Conservation (phyloP, 2,888 invertebrate genomes). For the Drosophila kuntzei region DNA sequence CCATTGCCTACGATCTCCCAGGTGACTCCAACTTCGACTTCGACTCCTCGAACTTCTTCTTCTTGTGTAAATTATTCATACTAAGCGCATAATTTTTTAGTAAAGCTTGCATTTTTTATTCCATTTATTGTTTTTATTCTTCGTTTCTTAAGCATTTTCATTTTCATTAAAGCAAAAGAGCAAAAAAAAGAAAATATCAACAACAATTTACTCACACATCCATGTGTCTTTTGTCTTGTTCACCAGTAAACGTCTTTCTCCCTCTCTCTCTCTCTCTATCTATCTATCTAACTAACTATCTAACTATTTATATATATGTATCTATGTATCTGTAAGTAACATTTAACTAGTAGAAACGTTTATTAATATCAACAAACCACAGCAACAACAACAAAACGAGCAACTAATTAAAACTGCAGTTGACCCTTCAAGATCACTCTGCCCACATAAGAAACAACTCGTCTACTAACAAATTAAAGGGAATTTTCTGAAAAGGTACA, state of each 20-base stretch:
- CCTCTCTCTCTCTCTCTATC: slow-evolving; percentile 31
- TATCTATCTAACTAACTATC: slow-evolving; percentile 29
- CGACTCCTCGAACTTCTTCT: slow-evolving; percentile 1
- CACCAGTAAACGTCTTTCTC: slow-evolving; percentile 78
- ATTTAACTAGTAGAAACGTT: slow-evolving; percentile 64
- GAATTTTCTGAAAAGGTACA: slow-evolving; percentile 72
- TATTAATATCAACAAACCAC: slow-evolving; percentile 69
- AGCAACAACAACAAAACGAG: slow-evolving; percentile 17
- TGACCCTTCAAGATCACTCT: slow-evolving; percentile 41
- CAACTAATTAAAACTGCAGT: slow-evolving; percentile 70
- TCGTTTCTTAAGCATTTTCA: slow-evolving; percentile 48
- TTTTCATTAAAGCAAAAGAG: slow-evolving; percentile 65
- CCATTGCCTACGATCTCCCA: slow-evolving; percentile 36
- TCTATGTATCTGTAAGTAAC: slow-evolving; percentile 56
- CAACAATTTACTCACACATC: slow-evolving; percentile 83
- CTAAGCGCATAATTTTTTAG: slow-evolving; percentile 65
- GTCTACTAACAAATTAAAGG: slow-evolving; percentile 66
- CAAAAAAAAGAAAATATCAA: slow-evolving; percentile 42
- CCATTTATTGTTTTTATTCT: slow-evolving; percentile 36
- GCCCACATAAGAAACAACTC: slow-evolving; percentile 56
- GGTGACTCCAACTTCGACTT: slow-evolving; percentile 33
- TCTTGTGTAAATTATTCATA: slow-evolving; percentile 69
- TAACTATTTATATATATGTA: slow-evolving; percentile 21
- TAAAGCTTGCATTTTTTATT: slow-evolving; percentile 42
- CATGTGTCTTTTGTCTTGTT: slow-evolving; percentile 85